These are phyloP conservation scores for Cosmia trapezina DNA, from an alignment of 2,888 invertebrate genomes.

Conservation along the genomic window DNA sequence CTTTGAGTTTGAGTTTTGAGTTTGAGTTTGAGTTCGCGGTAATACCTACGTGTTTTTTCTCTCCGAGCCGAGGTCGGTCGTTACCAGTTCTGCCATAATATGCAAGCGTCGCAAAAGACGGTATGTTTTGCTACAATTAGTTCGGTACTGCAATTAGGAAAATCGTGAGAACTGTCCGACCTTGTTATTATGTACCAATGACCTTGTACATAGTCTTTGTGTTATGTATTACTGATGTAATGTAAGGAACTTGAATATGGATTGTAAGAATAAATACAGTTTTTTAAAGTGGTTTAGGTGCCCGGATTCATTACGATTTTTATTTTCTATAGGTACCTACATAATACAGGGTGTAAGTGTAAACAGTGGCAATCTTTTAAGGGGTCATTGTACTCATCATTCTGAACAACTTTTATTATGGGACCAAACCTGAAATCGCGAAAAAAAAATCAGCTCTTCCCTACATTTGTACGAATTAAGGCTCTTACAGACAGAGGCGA, in stretches of 20 bases:
- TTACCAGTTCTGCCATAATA: conserved; percentile 6
- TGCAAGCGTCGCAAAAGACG: conserved; percentile 1
- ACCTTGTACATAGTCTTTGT: conserved; percentile 23
- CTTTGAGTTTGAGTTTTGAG: no score
- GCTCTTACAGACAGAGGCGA: no score
- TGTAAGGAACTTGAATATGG: conserved; percentile 6
- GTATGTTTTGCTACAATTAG: conserved; percentile 44
- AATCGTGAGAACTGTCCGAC: conserved; percentile 33
- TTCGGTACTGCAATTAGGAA: conserved; percentile 23
- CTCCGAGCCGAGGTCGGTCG: conserved; percentile 4
- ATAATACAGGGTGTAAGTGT: no score
- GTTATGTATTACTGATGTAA: conserved; percentile 6
- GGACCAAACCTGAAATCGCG: no score
- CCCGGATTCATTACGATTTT: no score
- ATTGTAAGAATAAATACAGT: background rate
- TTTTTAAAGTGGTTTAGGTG: background rate
- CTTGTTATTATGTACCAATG: conserved; percentile 30
- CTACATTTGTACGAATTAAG: no score
- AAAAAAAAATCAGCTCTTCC: no score
- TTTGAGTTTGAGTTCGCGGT: no score
- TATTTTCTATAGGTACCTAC: no score
- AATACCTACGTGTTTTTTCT: background rate
- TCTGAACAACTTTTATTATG: no score
- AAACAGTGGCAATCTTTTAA: no score
- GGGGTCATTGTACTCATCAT: no score